These are phyloP conservation scores for Acrobasis suavella DNA, from an alignment of 2,888 invertebrate species.

Conservation along the genomic window DNA sequence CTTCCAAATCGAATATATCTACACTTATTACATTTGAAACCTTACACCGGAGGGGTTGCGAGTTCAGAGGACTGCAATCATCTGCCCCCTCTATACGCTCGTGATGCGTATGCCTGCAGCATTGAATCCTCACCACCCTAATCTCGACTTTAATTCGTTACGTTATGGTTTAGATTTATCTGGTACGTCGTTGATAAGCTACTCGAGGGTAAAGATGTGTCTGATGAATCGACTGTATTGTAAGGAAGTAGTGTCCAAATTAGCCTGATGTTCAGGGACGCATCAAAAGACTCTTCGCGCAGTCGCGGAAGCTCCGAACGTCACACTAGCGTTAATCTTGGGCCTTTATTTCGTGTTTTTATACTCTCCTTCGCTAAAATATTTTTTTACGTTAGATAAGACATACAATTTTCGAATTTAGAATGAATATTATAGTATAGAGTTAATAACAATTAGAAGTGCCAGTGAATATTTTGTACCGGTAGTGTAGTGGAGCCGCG, in stretches of 20 bases:
- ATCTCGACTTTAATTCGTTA: conserved; percentile 28
- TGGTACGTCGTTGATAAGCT: conserved; percentile 44
- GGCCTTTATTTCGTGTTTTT: conserved; percentile 54
- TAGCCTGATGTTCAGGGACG: conserved; percentile 51
- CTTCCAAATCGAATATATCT: conserved; percentile 27
- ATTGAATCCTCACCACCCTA: conserved; percentile 30
- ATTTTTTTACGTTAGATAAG: conserved; percentile 14
- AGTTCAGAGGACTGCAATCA: conserved; percentile 73
- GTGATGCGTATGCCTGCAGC: conserved; percentile 65
- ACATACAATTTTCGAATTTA: background rate
- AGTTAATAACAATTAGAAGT: no score
- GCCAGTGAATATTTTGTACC: background rate
- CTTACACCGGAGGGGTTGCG: conserved; percentile 52
- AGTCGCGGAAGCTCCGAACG: conserved; percentile 73
- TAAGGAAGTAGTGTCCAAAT: conserved; percentile 61
- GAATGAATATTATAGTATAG: no score
- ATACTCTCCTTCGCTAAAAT: conserved; percentile 31
- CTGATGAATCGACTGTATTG: conserved; percentile 57
- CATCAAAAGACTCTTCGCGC: conserved; percentile 61
- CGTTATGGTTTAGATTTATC: conserved; percentile 39
- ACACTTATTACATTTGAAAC: conserved; percentile 44
- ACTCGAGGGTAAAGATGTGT: conserved; percentile 51
- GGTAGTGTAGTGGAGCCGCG: conserved; percentile 33
- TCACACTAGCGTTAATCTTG: conserved; percentile 75
- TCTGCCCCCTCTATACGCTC: conserved; percentile 64